Evolutionary conservation across 2,888 invertebrate genomes (phyloP).

Genomic region (Perithous albicinctus): DNA sequence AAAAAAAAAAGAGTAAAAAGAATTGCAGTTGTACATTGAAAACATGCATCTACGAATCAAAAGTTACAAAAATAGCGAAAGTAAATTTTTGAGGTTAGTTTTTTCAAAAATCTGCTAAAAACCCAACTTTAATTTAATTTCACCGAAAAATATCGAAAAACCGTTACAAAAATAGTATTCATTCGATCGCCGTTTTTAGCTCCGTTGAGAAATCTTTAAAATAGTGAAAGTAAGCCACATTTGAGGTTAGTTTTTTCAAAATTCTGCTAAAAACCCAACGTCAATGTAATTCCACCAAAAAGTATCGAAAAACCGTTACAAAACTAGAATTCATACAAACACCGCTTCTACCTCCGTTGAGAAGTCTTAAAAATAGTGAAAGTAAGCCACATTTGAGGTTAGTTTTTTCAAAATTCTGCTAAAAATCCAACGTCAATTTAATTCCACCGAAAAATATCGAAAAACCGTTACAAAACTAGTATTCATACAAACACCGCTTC

Average conservation of each 20-base stretch:
- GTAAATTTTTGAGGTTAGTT: slow-evolving; percentile 23
- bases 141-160: neutral
- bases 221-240: neutral
- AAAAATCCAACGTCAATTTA: neutral
- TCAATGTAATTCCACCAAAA: neutral
- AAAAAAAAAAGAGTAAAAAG: neutral
- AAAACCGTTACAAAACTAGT: neutral
- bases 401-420: neutral
- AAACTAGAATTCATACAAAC: neutral
- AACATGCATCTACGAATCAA: neutral
- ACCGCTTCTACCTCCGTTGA: neutral
- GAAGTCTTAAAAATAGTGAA: neutral
- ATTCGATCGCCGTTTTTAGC: too few species aligned
- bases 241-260: slow-evolving; percentile 31
- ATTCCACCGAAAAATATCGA: neutral
- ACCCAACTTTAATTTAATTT: neutral
- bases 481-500: neutral
- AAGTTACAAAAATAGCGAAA: neutral
- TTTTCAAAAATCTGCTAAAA: neutral
- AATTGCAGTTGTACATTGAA: neutral
- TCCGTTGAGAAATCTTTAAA: neutral
- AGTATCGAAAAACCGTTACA: neutral
- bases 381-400: slow-evolving; percentile 23
- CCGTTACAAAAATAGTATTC: neutral
- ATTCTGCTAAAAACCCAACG: neutral